Evolutionary conservation across 2,888 invertebrate genomes (phyloP).

Genomic region (Tryphoninae sp.): DNA sequence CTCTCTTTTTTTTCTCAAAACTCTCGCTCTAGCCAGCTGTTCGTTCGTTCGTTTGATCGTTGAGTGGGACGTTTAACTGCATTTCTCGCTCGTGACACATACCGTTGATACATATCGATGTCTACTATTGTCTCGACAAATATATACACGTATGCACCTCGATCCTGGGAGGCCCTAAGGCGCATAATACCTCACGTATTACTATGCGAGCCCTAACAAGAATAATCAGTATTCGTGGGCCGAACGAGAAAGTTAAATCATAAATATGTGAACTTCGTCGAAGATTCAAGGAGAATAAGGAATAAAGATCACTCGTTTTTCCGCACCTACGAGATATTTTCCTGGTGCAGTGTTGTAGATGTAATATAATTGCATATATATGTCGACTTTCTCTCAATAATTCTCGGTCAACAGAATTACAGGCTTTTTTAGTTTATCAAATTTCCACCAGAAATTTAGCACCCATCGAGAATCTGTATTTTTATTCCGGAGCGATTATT

Average conservation of each 20-base stretch:
- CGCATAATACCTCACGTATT: no score
- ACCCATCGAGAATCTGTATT: background rate
- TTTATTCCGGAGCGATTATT: no score
- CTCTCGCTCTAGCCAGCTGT: slow-evolving; percentile 26
- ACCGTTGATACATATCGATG: slow-evolving; percentile 49
- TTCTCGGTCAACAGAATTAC: slow-evolving; percentile 12
- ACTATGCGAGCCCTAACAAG: slow-evolving; percentile 30
- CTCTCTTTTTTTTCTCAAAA: slow-evolving; percentile 47
- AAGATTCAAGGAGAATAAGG: slow-evolving; percentile 59
- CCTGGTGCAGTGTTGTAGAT: slow-evolving; percentile 44
- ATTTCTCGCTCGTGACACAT: slow-evolving; percentile 76
- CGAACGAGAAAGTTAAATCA: slow-evolving; percentile 47
- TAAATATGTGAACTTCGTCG: slow-evolving; percentile 61
- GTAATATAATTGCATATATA: background rate
- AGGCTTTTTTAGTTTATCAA: no score
- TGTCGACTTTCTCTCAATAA: background rate
- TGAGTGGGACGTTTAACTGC: slow-evolving; percentile 76
- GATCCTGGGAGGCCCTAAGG: no score
- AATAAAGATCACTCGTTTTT: slow-evolving; percentile 64
- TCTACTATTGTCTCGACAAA: background rate
- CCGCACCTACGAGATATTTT: slow-evolving; percentile 63
- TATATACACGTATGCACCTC: background rate
- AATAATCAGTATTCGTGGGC: slow-evolving; percentile 28
- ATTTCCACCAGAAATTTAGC: slow-evolving; percentile 43
- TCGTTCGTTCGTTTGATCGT: slow-evolving; percentile 40